Percentiles rank a stretch among this genome's conserved stretches.
These are phyloP conservation scores for Cistogaster globosa DNA, from an alignment of 2,888 invertebrate genomes.

Conservation along the genomic window DNA sequence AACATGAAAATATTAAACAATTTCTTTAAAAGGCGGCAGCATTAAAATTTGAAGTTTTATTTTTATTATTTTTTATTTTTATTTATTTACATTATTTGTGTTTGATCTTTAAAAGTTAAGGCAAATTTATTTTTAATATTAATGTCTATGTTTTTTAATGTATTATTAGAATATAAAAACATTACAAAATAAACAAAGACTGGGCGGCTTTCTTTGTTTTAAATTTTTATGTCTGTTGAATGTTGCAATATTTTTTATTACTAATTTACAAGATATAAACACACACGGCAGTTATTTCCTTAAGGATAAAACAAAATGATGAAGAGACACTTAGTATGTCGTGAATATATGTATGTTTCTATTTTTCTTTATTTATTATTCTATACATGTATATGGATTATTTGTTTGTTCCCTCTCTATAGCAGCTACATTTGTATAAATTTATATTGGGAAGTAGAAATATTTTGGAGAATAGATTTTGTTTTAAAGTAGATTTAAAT, in stretches of 20 bases:
- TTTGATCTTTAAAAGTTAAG: conserved; percentile 70
- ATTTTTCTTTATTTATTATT: not conserved
- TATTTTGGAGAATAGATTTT: not conserved
- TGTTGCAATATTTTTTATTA: conserved; percentile 33
- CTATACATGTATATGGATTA: not conserved
- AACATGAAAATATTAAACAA: conserved; percentile 43
- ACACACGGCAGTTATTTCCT: conserved; percentile 50
- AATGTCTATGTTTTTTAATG: conserved; percentile 44
- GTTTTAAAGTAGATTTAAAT: not conserved
- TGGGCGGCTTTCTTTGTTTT: conserved; percentile 70
- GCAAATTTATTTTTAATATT: conserved; percentile 59
- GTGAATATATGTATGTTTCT: not conserved
- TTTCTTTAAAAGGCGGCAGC: conserved; percentile 62
- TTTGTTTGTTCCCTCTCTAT: conserved; percentile 42
- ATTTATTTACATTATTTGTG: conserved; percentile 58
- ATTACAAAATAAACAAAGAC: conserved; percentile 61
- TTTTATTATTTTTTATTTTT: conserved; percentile 31
- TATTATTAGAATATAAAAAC: conserved; percentile 50
- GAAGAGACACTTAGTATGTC: conserved; percentile 6
- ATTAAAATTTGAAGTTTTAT: conserved; percentile 42
- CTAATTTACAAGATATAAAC: conserved; percentile 57
- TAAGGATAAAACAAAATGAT: conserved; percentile 30
- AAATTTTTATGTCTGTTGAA: conserved; percentile 44
- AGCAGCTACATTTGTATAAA: not conserved
- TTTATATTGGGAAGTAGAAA: not conserved